Percentiles rank a stretch among this genome's conserved stretches.
These are phyloP conservation scores for Eumacrocentrus americanus DNA, from an alignment of 2,888 invertebrate species.

Conservation along the genomic window DNA sequence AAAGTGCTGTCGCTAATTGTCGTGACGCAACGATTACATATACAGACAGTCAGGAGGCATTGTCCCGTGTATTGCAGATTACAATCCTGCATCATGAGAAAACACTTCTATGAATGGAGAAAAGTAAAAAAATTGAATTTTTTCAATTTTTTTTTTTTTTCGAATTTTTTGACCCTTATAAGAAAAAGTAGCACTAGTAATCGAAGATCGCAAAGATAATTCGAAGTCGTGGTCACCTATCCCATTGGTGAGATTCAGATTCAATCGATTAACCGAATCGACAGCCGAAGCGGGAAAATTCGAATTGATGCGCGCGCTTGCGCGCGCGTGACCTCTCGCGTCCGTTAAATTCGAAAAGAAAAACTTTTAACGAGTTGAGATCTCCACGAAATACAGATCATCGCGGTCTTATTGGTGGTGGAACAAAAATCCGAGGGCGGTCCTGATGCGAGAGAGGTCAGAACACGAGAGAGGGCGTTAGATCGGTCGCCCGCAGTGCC, in stretches of 20 bases:
- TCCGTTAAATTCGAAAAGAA: no score
- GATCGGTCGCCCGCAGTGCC: conserved; percentile 59
- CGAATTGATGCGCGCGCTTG: no score
- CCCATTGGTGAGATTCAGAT: no score
- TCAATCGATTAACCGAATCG: no score
- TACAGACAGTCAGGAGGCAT: neutral
- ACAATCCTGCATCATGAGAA: conserved; percentile 55
- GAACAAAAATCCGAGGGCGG: conserved; percentile 29
- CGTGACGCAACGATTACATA: conserved; percentile 27
- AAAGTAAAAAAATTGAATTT: conserved; percentile 1
- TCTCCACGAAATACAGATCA: no score
- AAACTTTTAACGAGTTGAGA: no score
- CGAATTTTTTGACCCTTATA: neutral
- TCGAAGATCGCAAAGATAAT: no score
- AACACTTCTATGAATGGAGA: conserved; percentile 26
- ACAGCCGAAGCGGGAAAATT: no score
- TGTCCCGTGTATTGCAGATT: conserved; percentile 40
- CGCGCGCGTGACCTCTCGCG: no score
- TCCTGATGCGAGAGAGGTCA: conserved; percentile 24
- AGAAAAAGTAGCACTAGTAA: no score
- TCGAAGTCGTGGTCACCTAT: no score
- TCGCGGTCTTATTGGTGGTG: conserved; percentile 21
- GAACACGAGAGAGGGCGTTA: conserved; percentile 46
- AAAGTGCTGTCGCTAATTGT: conserved; percentile 36
- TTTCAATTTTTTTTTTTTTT: conserved; percentile 4